Evolutionary conservation across 2,888 invertebrate species (phyloP).

Genomic region (Cinara cedri): DNA sequence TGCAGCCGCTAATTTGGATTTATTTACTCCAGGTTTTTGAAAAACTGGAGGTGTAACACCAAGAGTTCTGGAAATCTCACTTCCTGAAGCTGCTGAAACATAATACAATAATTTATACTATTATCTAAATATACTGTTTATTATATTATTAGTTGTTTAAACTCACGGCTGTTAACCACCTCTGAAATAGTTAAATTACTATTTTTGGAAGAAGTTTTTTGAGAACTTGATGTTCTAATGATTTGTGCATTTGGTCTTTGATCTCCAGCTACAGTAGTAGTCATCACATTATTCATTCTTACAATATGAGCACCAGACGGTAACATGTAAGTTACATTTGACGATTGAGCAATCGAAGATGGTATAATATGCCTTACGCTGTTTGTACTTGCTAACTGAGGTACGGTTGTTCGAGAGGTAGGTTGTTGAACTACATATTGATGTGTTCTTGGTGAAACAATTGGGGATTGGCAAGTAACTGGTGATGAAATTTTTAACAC

Average conservation of each 20-base stretch:
- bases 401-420: neutral
- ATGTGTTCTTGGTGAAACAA: neutral
- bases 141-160: neutral
- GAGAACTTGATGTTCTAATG: constrained; percentile 10
- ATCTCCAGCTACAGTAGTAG: neutral
- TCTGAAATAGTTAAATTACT: neutral
- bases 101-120: neutral
- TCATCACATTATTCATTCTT: constrained; percentile 21
- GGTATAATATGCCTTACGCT: constrained; percentile 14
- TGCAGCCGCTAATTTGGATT: constrained; percentile 13
- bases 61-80: neutral
- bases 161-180: constrained; percentile 37
- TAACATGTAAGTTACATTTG: constrained; percentile 34
- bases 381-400: constrained; percentile 16
- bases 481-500: neutral
- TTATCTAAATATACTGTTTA: neutral
- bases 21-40: constrained; percentile 3
- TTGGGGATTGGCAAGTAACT: neutral
- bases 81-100: neutral
- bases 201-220: neutral
- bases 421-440: constrained; percentile 30
- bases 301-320: constrained; percentile 47
- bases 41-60: constrained; percentile 1
- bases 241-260: constrained; percentile 7
- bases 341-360: neutral